Base-by-base conservation (phyloP, 2,797 vertebrate species). In the Allobates femoralis region DNA sequence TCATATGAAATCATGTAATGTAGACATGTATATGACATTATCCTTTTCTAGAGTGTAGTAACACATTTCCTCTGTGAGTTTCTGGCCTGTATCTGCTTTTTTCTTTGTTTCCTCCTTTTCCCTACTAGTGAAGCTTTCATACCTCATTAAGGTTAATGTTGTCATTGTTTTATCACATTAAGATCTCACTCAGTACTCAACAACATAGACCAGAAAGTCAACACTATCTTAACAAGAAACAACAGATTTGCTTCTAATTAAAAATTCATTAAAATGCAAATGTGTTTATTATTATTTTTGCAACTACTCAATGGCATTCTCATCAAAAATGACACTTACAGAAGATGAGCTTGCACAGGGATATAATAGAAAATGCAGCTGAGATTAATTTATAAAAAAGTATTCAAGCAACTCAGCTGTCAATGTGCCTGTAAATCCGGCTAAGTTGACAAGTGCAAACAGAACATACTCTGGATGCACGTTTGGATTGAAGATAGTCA, bases 231-330 rank as follows among this genome's bases (percentile, higher is more conserved):
- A 94, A 94, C 94, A 94, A 92, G 92, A 94, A 95, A 95, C 94
- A 95, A 94, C 94, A 95, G 94, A 94, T 94, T 95, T 95, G 53
- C 91, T 93, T 93, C 94, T 94, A 95, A 95, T 95, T 95, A 95
- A 95, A 95, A 95, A 95, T 94, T 95, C 93, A 95, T 95, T 95
- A 95, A 95, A 95, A 95, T 95, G 95, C 93, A 95, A 95, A 95
- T 95, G 83, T 91, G 93, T 91, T 93, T 92, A 92, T 92, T 90
- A 91, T 90, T 88, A 91, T 91, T 90, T 67, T 67, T 86, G 37
- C 90, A 90, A 90, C 90, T 93, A 88, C 90, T 93, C 92, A 83
- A 69, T 84, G 91, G 91, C 88, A 91, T 89, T 93, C 89, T 90
- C 90, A 92, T 92, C 92, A 91, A 30, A 64, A 89, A 89, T 90